Conservation (phyloP, 2,113 vertebrate species). For the Takifugu bimaculatus region DNA sequence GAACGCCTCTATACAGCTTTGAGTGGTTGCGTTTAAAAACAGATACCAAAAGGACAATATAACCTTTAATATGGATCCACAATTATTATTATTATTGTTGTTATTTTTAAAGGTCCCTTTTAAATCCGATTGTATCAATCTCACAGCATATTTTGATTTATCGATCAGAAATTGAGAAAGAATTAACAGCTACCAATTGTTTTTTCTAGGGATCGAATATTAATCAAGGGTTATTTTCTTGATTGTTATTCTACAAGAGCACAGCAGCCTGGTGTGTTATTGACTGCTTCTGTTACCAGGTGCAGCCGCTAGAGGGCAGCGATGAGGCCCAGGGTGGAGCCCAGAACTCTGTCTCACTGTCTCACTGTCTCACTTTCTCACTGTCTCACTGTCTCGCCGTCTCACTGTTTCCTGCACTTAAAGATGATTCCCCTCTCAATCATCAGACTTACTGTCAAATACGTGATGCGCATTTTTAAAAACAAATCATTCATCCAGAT, state of each 20-base stretch:
- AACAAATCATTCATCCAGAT: constrained; percentile 5
- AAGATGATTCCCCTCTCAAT: constrained; percentile 19
- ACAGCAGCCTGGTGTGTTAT: neutral
- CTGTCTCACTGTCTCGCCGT: too few relatives aligned
- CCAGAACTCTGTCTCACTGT: constrained; percentile 7
- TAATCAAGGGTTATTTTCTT: neutral
- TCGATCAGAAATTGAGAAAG: neutral
- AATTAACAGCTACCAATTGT: neutral
- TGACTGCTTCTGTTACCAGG: neutral
- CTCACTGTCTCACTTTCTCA: too few relatives aligned
- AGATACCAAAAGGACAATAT: neutral
- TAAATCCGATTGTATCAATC: too few relatives aligned
- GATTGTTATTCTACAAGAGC: neutral
- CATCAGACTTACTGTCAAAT: constrained; percentile 3
- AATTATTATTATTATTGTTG: too few relatives aligned
- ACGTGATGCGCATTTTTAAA: constrained; percentile 5
- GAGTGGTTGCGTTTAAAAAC: neutral
- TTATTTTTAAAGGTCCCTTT: too few relatives aligned
- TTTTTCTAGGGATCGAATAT: neutral
- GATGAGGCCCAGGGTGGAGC: constrained; percentile 19
- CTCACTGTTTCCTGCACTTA: constrained; percentile 13
- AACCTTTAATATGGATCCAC: too few relatives aligned
- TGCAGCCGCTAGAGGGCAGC: constrained; percentile 67
- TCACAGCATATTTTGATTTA: too few relatives aligned
- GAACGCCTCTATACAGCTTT: constrained; percentile 5